phyloP scores from a whole-genome alignment of 2,797 vertebrate species.

The Liasis olivaceus region DNA sequence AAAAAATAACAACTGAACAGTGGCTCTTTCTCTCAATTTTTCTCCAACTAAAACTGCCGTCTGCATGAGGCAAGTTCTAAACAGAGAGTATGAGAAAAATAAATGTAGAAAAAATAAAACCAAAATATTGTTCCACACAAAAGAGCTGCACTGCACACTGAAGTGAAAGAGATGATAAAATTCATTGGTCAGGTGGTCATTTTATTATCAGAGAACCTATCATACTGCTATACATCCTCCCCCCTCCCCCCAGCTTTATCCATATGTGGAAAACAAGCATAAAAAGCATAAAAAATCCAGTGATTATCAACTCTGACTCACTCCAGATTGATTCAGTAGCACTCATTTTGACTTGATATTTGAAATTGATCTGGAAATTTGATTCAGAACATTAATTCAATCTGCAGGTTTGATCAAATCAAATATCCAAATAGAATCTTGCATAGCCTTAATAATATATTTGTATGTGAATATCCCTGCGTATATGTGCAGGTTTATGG shows the following conservation, averaged over 20 bases:
- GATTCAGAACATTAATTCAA: not conserved
- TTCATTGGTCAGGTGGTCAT: not conserved
- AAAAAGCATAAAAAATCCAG: not conserved
- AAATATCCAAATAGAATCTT: not conserved
- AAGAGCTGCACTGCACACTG: not conserved
- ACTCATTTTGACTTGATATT: not conserved
- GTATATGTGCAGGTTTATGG: not conserved
- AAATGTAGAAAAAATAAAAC: not conserved
- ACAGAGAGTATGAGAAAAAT: not conserved
- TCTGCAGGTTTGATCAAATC: not conserved
- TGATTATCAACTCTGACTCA: not conserved
- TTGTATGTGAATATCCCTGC: not conserved
- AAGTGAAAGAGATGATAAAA: not conserved
- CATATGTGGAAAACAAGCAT: not conserved
- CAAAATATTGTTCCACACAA: not conserved
- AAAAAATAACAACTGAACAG: not conserved
- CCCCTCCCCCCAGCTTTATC: not conserved
- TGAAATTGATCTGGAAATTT: not conserved
- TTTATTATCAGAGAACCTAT: not conserved
- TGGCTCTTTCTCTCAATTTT: not conserved
- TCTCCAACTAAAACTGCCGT: not conserved
- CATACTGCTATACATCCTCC: not conserved
- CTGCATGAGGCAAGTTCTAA: not conserved
- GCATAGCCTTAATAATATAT: not conserved
- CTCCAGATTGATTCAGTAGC: not conserved